Percentiles rank a stretch among this genome's conserved stretches.
Conservation (phyloP, 1,140 invertebrate species). For the Drosophila nebulosa region DNA sequence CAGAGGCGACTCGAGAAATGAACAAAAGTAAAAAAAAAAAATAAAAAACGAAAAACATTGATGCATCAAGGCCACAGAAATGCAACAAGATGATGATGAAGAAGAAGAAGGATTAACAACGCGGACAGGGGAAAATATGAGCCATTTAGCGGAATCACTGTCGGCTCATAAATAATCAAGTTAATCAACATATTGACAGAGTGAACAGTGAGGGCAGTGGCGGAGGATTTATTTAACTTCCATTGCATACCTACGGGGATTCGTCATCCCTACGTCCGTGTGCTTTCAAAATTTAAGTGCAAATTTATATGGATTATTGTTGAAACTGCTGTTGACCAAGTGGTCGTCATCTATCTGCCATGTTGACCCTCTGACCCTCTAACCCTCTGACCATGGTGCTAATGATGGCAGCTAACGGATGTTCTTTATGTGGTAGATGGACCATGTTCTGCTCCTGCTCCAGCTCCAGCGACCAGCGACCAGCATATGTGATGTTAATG, state of each 20-base stretch:
- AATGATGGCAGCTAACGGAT: slow-evolving; percentile 68
- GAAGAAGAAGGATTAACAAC: neutral
- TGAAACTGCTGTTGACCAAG: neutral
- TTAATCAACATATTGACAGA: slow-evolving; percentile 76
- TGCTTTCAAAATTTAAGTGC: slow-evolving; percentile 8
- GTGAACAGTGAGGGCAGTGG: slow-evolving; percentile 28
- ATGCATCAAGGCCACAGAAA: slow-evolving; percentile 31
- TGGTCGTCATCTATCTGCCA: neutral
- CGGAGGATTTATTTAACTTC: too few species aligned
- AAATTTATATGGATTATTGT: slow-evolving; percentile 26
- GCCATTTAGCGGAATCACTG: slow-evolving; percentile 72
- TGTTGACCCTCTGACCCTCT: neutral
- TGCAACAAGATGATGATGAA: neutral
- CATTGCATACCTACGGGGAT: too few species aligned
- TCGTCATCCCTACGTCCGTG: too few species aligned
- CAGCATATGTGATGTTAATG: slow-evolving; percentile 33
- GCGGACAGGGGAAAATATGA: slow-evolving; percentile 35
- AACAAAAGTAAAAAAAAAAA: neutral
- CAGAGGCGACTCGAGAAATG: slow-evolving; percentile 3
- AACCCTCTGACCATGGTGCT: slow-evolving; percentile 35
- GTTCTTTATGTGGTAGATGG: slow-evolving; percentile 33
- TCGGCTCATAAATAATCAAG: slow-evolving; percentile 74
- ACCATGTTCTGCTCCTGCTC: slow-evolving; percentile 4
- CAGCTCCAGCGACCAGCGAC: too few species aligned
- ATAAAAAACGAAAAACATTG: slow-evolving; percentile 36